phyloP scores from a whole-genome alignment of 2,113 vertebrate genomes.

The Sialia sialis region DNA sequence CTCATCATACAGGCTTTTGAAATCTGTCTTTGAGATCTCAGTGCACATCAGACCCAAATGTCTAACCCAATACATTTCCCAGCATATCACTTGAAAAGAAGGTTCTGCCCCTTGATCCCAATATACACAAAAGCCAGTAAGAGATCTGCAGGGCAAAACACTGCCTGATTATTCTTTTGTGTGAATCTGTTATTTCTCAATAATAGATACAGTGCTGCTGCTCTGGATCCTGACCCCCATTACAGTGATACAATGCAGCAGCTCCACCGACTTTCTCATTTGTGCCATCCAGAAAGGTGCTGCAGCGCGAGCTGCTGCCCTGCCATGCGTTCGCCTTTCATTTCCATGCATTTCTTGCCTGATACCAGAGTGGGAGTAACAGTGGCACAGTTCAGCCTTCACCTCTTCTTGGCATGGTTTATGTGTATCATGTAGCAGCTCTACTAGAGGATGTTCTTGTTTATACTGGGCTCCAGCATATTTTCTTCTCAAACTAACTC shows the following conservation, averaged over 20 bases:
- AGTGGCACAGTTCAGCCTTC: background rate
- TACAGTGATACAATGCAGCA: background rate
- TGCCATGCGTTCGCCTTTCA: background rate
- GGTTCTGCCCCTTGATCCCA: background rate
- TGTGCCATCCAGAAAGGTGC: background rate
- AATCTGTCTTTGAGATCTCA: background rate
- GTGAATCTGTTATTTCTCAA: background rate
- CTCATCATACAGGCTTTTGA: background rate
- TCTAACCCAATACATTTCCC: background rate
- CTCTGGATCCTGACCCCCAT: background rate
- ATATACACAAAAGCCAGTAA: background rate
- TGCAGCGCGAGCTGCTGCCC: accelerated
- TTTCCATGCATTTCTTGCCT: background rate
- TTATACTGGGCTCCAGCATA: background rate
- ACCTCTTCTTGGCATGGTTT: background rate
- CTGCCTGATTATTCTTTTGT: background rate
- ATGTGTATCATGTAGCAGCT: background rate
- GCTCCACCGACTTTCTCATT: background rate
- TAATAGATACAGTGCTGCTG: background rate
- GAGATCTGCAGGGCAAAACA: background rate
- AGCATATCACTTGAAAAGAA: background rate
- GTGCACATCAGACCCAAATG: background rate
- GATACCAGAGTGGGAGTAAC: background rate
- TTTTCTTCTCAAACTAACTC: background rate
- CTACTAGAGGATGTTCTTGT: background rate